These are phyloP conservation scores for Cyclargus thomasi DNA, from an alignment of 1,140 invertebrate species.

Conservation along the genomic window DNA sequence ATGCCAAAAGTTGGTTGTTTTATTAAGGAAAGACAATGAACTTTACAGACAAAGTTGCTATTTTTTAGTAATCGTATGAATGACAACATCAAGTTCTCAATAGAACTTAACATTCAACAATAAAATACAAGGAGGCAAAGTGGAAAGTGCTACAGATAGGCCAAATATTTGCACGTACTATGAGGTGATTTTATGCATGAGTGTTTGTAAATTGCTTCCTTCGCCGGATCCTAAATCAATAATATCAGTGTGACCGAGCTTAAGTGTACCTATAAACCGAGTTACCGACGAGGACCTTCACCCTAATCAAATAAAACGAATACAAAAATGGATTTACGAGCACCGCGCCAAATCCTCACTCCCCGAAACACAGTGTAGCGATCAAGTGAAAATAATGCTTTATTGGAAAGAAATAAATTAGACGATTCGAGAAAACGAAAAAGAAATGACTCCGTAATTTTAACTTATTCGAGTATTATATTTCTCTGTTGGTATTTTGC, in stretches of 20 bases:
- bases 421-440: neutral
- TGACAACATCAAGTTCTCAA: too few species aligned
- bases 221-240: constrained; percentile 9
- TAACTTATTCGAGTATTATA: neutral
- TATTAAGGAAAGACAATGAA: too few species aligned
- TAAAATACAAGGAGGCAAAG: too few species aligned
- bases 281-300: constrained; percentile 31
- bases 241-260: constrained; percentile 20
- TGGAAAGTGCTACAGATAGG: too few species aligned
- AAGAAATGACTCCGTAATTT: neutral
- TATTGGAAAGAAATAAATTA: constrained; percentile 16
- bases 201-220: neutral
- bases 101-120: too few species aligned
- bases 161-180: neutral
- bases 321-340: constrained; percentile 41
- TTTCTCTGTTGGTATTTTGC: neutral
- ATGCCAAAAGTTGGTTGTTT: too few species aligned
- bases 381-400: constrained; percentile 30
- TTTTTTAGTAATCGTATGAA: too few species aligned
- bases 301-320: constrained; percentile 45
- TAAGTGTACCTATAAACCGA: constrained; percentile 38
- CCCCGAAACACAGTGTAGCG: constrained; percentile 26
- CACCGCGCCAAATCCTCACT: constrained; percentile 36
- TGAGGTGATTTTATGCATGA: neutral
- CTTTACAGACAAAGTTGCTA: too few species aligned